Conservation (phyloP, 2,888 invertebrate genomes). For the Anoplius nigerrimus region DNA sequence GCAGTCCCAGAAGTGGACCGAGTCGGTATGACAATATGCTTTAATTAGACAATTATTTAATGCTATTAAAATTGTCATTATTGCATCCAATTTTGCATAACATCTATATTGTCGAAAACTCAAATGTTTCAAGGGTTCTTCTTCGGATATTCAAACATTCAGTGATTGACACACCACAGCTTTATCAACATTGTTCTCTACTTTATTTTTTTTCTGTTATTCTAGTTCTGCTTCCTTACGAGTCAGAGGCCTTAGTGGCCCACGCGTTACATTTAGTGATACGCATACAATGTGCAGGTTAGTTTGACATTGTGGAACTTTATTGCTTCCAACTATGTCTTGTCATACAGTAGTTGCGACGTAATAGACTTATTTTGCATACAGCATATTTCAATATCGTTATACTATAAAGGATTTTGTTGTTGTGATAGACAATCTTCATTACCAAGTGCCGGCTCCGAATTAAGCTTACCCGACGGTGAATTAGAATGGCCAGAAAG, state of each 20-base stretch:
- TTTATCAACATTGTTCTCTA: not conserved
- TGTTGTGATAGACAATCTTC: slow-evolving; percentile 81
- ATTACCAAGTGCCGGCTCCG: slow-evolving; percentile 85
- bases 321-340: too few relatives aligned
- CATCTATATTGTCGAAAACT: not conserved
- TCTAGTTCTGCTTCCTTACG: slow-evolving; percentile 81
- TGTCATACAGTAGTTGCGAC: too few relatives aligned
- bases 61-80: not conserved
- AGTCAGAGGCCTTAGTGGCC: slow-evolving; percentile 77
- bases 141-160: not conserved
- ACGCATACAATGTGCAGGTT: slow-evolving; percentile 78
- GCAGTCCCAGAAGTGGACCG: slow-evolving; percentile 84
- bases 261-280: slow-evolving; percentile 80
- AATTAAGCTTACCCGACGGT: slow-evolving; percentile 80
- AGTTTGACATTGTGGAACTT: not conserved
- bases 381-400: not conserved
- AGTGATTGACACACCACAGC: not conserved
- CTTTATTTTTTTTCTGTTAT: slow-evolving; percentile 16
- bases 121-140: too few relatives aligned
- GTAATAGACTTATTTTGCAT: too few relatives aligned
- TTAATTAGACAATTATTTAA: not conserved
- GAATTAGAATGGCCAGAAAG: slow-evolving; percentile 79
- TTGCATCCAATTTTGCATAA: not conserved
- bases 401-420: slow-evolving; percentile 3
- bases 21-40: slow-evolving; percentile 72